Base-by-base conservation (phyloP, 2,888 invertebrate species). In the Dichetophora obliterata region DNA sequence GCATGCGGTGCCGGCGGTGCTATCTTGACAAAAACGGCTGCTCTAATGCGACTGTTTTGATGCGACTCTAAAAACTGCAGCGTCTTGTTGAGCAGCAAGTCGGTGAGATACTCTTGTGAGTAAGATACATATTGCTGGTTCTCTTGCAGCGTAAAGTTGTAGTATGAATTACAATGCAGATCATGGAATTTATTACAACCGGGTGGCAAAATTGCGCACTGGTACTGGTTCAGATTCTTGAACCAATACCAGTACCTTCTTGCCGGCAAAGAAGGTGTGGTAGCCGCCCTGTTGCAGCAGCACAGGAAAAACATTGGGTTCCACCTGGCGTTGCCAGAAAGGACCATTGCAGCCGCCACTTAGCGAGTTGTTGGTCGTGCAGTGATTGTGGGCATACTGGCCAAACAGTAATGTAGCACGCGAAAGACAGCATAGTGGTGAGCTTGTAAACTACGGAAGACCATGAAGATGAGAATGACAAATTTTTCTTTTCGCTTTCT, bases 111-210 rank as follows among this genome's bases (percentile, higher is more conserved):
- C 78, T 93, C 92, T 22, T 92, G 90, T 24, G 91, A 87, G 16
- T 92, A 92, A 83, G 93, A 92, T 48, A 92, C 92, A 11, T 91
- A 91, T 0, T 92, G 92, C 0, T 95, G 95, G 87, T 98, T 96
- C 81, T 96, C 92, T 0, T 95, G 96, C 65, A 98, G 88, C 0
- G 93, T 93, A 86, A 96, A 98, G 90, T 97, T 93, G 88, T 97
- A 98, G 89, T 98, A 98, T n/a, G 97, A 97, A 89, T 98, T 98
- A 43, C 97, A 97, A 79, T 96, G 93, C 54, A 98, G 90, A 0
- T 95, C 98, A 84, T 93, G 91, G 95, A 98, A 98, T 85, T 94
- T 92, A 78, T 93, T 92, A 95, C 97, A 98, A 0, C 98, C 98
- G 0, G 91, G 91, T 0, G 98, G 98, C 1, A 96, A 91, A 80